A percentile compares a stretch with the other conserved stretches of the same genome.
Conservation (phyloP, 2,797 vertebrate genomes). For the Momotus momota region DNA sequence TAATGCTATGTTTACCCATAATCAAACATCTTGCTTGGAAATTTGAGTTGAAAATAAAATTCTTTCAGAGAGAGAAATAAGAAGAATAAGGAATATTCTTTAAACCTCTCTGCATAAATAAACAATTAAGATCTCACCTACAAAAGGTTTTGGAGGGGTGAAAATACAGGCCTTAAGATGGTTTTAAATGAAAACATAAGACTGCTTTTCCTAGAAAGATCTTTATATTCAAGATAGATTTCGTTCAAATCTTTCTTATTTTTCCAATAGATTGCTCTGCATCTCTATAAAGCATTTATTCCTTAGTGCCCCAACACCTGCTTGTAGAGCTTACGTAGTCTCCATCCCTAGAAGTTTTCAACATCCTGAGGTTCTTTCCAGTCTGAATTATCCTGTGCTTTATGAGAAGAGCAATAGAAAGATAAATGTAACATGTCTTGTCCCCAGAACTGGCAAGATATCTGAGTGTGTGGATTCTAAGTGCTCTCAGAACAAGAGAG, state of each 20-base stretch:
- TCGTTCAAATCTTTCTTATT: rapidly evolving
- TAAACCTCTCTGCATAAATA: not conserved
- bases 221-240: not conserved
- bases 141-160: not conserved
- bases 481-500: not conserved
- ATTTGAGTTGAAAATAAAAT: not conserved
- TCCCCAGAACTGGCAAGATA: not conserved
- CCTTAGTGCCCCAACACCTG: not conserved
- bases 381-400: not conserved
- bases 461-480: not conserved
- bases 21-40: not conserved
- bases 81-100: not conserved
- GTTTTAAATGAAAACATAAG: not conserved
- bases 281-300: not conserved
- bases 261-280: not conserved
- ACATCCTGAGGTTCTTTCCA: not conserved
- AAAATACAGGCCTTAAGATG: not conserved
- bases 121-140: not conserved
- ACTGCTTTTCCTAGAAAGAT: not conserved
- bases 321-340: not conserved
- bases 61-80: not conserved
- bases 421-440: not conserved
- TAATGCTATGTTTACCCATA: not conserved
- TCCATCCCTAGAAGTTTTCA: not conserved
- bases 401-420: not conserved